Evolutionary conservation across 2,888 invertebrate species (phyloP), one percentile per base, ranked within the genome.

Genomic region (Cremastinae sp.): DNA sequence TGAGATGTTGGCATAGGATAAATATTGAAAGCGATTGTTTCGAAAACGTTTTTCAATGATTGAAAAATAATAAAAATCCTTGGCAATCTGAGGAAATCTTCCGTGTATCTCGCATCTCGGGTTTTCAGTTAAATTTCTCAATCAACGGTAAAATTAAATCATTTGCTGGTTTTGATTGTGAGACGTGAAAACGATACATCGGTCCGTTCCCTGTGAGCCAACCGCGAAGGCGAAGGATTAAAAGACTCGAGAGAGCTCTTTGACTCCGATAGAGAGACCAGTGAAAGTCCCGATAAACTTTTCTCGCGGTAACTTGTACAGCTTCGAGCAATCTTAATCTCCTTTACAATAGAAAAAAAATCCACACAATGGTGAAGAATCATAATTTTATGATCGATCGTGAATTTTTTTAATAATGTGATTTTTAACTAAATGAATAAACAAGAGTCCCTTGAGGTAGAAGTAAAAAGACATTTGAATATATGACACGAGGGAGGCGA

Each of bases 231-330:
- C 39, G 41, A 55, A 5, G 28, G 28, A 28, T 28, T 39, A 51
- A 20, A 49, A 20, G 37, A 43, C 59, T 12, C 10, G 2, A 28
- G 39, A 18, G 14, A 18, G 43, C 28, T 16, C 35, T 28, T 28
- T 28, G 12, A 49, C n/a, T n/a, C n/a, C n/a, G 37, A 2, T n/a
- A 5, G 39, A 8, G 12, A n/a, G 53, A 73, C 51, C 49, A 65
- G 65, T 73, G 66, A 73, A 73, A 73, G 73, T 65, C 41, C 12
- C 58, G 12, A 4, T 10, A 41, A 28, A 53, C 28, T 51, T 61
- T 59, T 49, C 43, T 43, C 39, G 51, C 51, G 20, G 53, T n/a
- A 28, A 58, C 49, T 59, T 39, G 59, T 14, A 28, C 9, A 20
- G 22, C 28, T n/a, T 35, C 59, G 41, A 65, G 49, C 20, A 22